Base-by-base conservation (phyloP, 2,113 vertebrate genomes). In the Eptatretus burgeri region DNA sequence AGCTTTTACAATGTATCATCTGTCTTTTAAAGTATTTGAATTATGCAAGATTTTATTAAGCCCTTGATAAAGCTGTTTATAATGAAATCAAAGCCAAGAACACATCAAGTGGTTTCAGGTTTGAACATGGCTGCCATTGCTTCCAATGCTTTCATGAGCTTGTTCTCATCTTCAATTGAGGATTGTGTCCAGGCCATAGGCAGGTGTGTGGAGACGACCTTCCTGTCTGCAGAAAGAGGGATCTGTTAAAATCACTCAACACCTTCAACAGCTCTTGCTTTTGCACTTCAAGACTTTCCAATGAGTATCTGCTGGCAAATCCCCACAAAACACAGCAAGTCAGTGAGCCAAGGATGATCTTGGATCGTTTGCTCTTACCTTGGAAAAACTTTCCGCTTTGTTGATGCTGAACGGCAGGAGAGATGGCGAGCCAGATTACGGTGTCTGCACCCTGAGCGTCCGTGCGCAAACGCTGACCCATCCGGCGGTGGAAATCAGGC, bases 361-460 rank as follows among this genome's bases (percentile, higher is more conserved):
- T 16, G 11, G 13, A 13, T 63, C 17, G 18, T 10, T 10, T 10
- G 14, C 3, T 50, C 74, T 74, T 62, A 79, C 81, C 78, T 70
- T 82, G 81, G 71, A 83, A 83, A 74, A 81, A 82, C 62, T 71
- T 72, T 49, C 82, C 76, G 0, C 78, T 83, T 0, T 72, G 72
- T 14, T 78, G 73, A 52, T 70, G 68, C 0, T 41, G 0, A 50
- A 76, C 75, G 1, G 73, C 71, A 1, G 74, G 13, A 2, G 77
- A 73, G 1, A 75, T 50, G 0, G 79, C 77, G 50, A 81, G 65
- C 81, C 82, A 84, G 10, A 78, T 70, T 8, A 70, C 65, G 0
- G 79, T 82, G 70, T 84, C 83, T 0, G 78, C 80, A 0, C 80
- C 80, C 74, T 84, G 78, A 18, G 72, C 74, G 65, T 75, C 79